Base-by-base conservation (phyloP, 2,113 vertebrate genomes). In the Takifugu flavidus region DNA sequence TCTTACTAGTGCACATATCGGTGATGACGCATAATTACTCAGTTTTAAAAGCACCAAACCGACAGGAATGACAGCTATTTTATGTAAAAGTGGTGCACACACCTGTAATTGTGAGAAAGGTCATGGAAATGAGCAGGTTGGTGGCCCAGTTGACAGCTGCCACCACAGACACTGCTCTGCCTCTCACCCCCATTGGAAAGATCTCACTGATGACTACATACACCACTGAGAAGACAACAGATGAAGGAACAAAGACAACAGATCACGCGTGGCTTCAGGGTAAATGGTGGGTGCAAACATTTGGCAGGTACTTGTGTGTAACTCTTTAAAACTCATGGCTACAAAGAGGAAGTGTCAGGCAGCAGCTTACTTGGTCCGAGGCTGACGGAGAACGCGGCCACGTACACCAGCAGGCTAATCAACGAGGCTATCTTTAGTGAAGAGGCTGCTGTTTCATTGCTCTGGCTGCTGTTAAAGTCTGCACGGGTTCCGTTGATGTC, bases 201-300 rank as follows among this genome's bases (percentile, higher is more conserved):
- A 99, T 96, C 87, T 98, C 96, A 20, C 96, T 98, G 78, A 98
- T 74, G 49, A 99, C 89, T 68, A 99, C 83, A 82, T 97, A 98
- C 27, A 93, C 93, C 95, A 99, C 96, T 99, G 75, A 65, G 67
- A 43, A 26, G 83, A 5, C 25, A 43, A 52, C 26, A 31, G 27
- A 5, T 27, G 25, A 68, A 49, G 65, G 25, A 8, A 13, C 53
- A 56, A 34, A 72, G 20, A 63, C 46, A 45, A 26, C 15, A 0
- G 67, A 52, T 44, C 0, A 5, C 4, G 13, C 5, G 6, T 1
- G 5, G 15, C 15, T 3, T 47, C 8, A 5, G 45, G 13, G 45
- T 43, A n/a, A 3, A 3, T 6, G 11, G 34, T 39, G 34, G 34
- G 28, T 26, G 25, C 10, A 10, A 20, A 45, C 6, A 4, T 27